phyloP scores from a whole-genome alignment of 2,113 vertebrate genomes.

The Panthera leo region DNA sequence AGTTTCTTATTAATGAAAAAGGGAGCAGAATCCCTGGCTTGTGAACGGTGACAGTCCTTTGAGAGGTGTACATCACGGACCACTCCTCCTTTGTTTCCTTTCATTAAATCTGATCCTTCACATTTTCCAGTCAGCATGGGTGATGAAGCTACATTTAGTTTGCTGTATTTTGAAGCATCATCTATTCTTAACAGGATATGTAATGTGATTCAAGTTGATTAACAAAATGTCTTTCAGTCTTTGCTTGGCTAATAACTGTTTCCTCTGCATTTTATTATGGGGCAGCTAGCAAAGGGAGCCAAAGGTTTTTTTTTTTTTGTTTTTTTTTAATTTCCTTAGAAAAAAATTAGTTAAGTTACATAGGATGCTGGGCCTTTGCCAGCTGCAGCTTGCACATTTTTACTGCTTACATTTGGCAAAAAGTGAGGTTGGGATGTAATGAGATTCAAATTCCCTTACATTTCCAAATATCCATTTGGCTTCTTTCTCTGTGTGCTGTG shows the following conservation, averaged over 20 bases:
- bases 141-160: background rate
- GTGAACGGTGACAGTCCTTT: background rate
- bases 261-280: background rate
- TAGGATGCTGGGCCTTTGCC: background rate
- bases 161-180: slow-evolving; percentile 38
- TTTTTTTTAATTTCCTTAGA: background rate
- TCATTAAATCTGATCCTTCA: background rate
- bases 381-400: background rate
- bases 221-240: slow-evolving; percentile 48
- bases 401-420: background rate
- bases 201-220: slow-evolving; percentile 15
- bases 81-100: background rate
- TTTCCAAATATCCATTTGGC: background rate
- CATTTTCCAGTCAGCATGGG: background rate
- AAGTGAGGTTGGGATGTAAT: background rate
- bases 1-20: background rate
- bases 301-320: background rate
- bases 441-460: background rate
- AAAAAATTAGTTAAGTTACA: background rate
- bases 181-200: background rate
- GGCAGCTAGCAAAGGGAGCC: background rate
- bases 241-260: slow-evolving; percentile 44
- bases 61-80: background rate
- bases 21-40: background rate
- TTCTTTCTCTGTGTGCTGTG: background rate